phyloP scores from a whole-genome alignment of 2,113 vertebrate species.

The Clinocottus analis region DNA sequence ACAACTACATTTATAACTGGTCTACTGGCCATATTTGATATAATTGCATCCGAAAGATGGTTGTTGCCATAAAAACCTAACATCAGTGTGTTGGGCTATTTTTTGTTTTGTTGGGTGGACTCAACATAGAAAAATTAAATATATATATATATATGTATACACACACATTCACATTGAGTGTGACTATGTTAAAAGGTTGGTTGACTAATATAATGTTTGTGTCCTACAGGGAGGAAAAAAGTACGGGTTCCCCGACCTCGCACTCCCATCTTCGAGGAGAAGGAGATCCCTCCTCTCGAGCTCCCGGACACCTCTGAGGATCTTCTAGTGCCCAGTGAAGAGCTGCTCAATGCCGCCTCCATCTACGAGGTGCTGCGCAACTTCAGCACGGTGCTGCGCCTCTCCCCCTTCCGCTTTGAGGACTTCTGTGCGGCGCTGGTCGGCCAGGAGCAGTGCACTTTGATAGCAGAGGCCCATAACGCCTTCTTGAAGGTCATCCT shows the following conservation, averaged over 20 bases:
- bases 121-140: no score
- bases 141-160: no score
- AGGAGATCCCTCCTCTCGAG: conserved; percentile 91
- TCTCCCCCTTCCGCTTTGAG: conserved; percentile 98
- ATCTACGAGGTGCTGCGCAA: conserved; percentile 97
- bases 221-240: conserved; percentile 87
- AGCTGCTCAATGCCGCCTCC: conserved; percentile 93
- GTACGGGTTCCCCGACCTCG: conserved; percentile 89
- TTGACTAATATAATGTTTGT: not conserved
- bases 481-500: conserved; percentile 95
- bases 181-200: not conserved
- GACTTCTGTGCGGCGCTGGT: conserved; percentile 97
- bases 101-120: no score
- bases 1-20: not conserved
- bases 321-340: conserved; percentile 92
- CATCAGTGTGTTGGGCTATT: no score
- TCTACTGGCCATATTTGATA: no score
- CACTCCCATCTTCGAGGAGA: conserved; percentile 94
- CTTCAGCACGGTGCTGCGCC: conserved; percentile 95
- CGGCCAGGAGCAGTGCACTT: conserved; percentile 96
- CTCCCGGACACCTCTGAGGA: conserved; percentile 96
- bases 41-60: not conserved
- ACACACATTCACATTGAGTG: no score
- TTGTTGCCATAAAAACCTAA: not conserved
- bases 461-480: conserved; percentile 96